Evolutionary conservation across 92 coral and sea anemone genomes (phyloP).

Genomic region (Parazoanthus swiftii): DNA sequence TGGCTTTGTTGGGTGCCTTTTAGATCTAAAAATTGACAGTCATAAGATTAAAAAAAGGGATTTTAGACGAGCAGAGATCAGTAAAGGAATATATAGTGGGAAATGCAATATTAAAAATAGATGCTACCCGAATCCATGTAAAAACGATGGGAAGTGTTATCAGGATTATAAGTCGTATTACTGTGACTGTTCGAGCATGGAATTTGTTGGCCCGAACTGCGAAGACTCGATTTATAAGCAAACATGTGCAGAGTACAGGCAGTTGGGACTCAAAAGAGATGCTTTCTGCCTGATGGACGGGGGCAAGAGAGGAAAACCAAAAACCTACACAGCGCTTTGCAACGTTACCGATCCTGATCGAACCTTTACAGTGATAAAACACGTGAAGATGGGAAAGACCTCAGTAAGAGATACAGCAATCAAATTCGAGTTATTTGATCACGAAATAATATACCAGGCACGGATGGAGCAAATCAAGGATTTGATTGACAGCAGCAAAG

Average conservation of each 20-base stretch:
- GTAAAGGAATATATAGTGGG: slow-evolving; percentile 37
- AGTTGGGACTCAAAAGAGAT: slow-evolving; percentile 70
- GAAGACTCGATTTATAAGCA: slow-evolving; percentile 67
- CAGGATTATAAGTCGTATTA: slow-evolving; percentile 62
- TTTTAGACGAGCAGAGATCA: slow-evolving; percentile 44
- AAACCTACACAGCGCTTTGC: slow-evolving; percentile 74
- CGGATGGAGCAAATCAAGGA: slow-evolving; percentile 55
- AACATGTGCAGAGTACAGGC: slow-evolving; percentile 77
- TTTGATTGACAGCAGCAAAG: slow-evolving; percentile 63
- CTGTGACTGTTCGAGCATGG: slow-evolving; percentile 65
- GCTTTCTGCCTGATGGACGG: slow-evolving; percentile 71
- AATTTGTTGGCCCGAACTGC: slow-evolving; percentile 74
- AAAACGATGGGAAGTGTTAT: slow-evolving; percentile 60
- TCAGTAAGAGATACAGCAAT: slow-evolving; percentile 43
- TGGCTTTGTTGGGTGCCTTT: slow-evolving; percentile 90
- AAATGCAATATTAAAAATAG: slow-evolving; percentile 56
- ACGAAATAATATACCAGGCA: slow-evolving; percentile 49
- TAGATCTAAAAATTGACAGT: slow-evolving; percentile 71
- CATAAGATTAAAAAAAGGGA: slow-evolving; percentile 51
- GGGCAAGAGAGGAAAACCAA: slow-evolving; percentile 46
- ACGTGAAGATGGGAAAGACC: slow-evolving; percentile 56
- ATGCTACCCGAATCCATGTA: slow-evolving; percentile 82
- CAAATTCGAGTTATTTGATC: slow-evolving; percentile 33
- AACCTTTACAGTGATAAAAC: slow-evolving; percentile 68
- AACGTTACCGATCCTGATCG: slow-evolving; percentile 65